phyloP scores from a whole-genome alignment of 2,113 vertebrate species.

The Dicrurus megarhynchus region DNA sequence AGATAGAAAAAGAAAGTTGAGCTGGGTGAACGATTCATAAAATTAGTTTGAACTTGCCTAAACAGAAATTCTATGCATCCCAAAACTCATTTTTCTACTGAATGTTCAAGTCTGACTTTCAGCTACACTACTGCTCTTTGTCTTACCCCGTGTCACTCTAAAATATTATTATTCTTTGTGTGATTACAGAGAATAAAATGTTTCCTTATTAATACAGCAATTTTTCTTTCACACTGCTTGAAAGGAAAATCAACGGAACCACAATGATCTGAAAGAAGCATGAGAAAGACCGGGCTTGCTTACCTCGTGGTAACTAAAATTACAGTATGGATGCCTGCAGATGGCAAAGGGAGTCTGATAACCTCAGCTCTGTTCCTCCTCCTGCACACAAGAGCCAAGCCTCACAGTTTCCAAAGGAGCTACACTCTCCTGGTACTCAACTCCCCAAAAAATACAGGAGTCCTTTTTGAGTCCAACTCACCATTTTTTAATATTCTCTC shows the following conservation, averaged over 20 bases:
- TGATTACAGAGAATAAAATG: not conserved
- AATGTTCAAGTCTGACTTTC: constrained; percentile 16
- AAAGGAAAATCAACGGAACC: not conserved
- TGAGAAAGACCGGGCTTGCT: not conserved
- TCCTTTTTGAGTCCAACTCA: not conserved
- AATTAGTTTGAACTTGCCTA: constrained; percentile 60
- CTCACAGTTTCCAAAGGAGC: not conserved
- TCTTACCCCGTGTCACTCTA: not conserved
- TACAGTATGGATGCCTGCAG: not conserved
- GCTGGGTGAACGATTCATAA: constrained; percentile 49
- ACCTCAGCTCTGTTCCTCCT: not conserved
- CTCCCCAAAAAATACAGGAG: not conserved
- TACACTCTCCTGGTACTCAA: not conserved
- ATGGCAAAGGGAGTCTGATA: not conserved
- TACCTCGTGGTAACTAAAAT: not conserved
- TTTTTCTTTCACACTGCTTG: not conserved
- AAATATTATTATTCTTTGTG: not conserved
- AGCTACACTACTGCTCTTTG: not conserved
- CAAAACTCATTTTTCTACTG: constrained; percentile 24
- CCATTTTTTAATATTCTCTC: not conserved
- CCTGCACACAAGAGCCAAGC: not conserved
- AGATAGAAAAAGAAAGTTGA: constrained; percentile 48
- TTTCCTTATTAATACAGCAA: not conserved
- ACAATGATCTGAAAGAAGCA: not conserved
- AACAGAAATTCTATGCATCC: constrained; percentile 49